Percentiles rank a stretch among this genome's conserved stretches.
Evolutionary conservation across 2,888 invertebrate genomes (phyloP).

Genomic region (Crepidodera aurea): DNA sequence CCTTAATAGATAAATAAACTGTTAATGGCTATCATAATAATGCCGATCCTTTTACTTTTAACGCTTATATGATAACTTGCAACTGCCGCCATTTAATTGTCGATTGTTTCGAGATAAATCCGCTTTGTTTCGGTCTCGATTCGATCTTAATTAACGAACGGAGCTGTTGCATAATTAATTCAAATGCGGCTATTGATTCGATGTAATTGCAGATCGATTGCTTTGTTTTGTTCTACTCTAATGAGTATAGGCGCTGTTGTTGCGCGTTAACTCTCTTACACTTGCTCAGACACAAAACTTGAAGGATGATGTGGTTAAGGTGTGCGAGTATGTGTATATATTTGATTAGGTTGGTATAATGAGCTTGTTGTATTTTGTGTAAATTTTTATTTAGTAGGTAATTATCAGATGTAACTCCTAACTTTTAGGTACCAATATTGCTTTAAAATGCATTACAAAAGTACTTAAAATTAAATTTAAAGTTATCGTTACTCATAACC

Average conservation of each 20-base stretch:
- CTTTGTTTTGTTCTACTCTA: constrained; percentile 24
- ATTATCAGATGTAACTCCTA: too few species aligned
- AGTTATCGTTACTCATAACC: too few species aligned
- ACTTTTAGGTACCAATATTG: too few species aligned
- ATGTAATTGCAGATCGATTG: constrained; percentile 28
- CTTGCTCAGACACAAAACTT: not conserved
- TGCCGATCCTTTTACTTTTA: constrained; percentile 4
- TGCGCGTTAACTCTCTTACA: not conserved
- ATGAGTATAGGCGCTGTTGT: constrained; percentile 11
- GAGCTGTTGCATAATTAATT: constrained; percentile 43
- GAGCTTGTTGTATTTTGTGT: too few species aligned
- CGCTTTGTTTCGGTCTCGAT: constrained; percentile 40
- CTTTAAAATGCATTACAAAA: too few species aligned
- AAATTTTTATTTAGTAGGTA: too few species aligned
- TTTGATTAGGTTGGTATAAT: too few species aligned
- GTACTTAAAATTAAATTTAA: too few species aligned
- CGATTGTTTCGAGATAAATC: constrained; percentile 41
- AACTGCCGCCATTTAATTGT: constrained; percentile 39
- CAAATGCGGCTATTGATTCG: constrained; percentile 34
- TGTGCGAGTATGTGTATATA: not conserved
- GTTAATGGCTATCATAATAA: not conserved
- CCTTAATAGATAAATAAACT: constrained; percentile 1
- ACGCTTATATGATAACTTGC: not conserved
- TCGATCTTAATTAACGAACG: constrained; percentile 44
- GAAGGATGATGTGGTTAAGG: not conserved